These are phyloP conservation scores for Spea hammondii DNA, from an alignment of 2,797 vertebrate species.

Conservation along the genomic window DNA sequence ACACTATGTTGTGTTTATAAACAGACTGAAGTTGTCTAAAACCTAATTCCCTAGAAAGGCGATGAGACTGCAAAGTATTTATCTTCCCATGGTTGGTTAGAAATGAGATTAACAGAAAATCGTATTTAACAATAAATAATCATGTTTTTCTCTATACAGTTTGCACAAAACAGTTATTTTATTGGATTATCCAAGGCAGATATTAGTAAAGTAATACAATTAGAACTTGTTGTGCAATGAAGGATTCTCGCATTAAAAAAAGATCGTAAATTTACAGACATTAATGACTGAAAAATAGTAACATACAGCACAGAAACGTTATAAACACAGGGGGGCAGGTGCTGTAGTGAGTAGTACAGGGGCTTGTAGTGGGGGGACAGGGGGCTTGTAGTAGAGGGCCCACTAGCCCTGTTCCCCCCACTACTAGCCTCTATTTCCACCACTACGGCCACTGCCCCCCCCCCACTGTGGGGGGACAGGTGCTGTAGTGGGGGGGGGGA, in stretches of 20 bases:
- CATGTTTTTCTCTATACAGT: not conserved
- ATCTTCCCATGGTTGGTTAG: not conserved
- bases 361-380: too few relatives aligned
- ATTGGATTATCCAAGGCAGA: slow-evolving; percentile 1
- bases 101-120: slow-evolving; percentile 16
- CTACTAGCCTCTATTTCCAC: too few relatives aligned
- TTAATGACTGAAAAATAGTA: too few relatives aligned
- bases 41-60: slow-evolving; percentile 5
- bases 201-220: not conserved
- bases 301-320: too few relatives aligned
- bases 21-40: not conserved
- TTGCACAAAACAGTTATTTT: not conserved
- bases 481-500: too few relatives aligned
- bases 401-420: too few relatives aligned
- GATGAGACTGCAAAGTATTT: not conserved
- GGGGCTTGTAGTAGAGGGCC: too few relatives aligned
- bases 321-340: too few relatives aligned
- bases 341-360: too few relatives aligned
- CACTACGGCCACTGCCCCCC: too few relatives aligned
- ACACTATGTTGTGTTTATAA: not conserved
- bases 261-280: too few relatives aligned
- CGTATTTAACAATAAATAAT: not conserved
- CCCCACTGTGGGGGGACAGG: too few relatives aligned
- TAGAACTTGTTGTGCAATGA: not conserved
- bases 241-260: not conserved